These are phyloP conservation scores for Eupeodes luniger DNA, from an alignment of 2,888 invertebrate genomes.

Conservation along the genomic window DNA sequence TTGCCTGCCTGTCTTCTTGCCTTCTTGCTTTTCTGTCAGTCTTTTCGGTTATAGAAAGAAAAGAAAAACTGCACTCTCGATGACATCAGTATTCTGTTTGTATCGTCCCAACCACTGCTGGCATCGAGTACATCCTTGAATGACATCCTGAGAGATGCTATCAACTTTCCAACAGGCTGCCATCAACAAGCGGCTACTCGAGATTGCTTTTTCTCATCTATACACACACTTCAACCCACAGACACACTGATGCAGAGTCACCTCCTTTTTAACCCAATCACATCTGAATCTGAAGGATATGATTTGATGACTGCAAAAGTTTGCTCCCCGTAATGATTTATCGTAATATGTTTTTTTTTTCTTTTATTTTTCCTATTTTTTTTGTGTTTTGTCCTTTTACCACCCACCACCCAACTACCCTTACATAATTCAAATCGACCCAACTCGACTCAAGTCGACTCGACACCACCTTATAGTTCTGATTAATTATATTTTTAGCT, in stretches of 20 bases:
- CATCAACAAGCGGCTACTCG: constrained; percentile 40
- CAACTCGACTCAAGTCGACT: neutral
- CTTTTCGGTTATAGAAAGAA: neutral
- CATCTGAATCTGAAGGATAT: constrained; percentile 40
- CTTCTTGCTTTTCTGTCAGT: neutral
- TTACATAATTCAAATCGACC: neutral
- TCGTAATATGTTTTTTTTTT: constrained; percentile 19
- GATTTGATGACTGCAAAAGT: constrained; percentile 36
- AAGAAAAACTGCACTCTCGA: constrained; percentile 10
- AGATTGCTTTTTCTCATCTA: constrained; percentile 15
- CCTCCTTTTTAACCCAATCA: neutral
- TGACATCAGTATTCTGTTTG: constrained; percentile 26
- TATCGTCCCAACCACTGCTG: neutral
- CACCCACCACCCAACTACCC: neutral
- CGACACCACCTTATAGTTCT: constrained; percentile 10
- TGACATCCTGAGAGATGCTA: constrained; percentile 26
- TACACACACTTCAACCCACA: constrained; percentile 22
- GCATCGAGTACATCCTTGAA: constrained; percentile 37
- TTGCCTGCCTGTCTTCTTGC: neutral
- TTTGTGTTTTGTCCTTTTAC: neutral
- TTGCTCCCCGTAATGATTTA: constrained; percentile 48
- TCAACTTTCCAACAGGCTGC: constrained; percentile 27
- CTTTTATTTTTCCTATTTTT: neutral
- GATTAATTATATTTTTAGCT: constrained; percentile 44
- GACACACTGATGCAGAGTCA: neutral